phyloP scores from a whole-genome alignment of 2,797 vertebrate genomes.

The Trematocara caparti region DNA sequence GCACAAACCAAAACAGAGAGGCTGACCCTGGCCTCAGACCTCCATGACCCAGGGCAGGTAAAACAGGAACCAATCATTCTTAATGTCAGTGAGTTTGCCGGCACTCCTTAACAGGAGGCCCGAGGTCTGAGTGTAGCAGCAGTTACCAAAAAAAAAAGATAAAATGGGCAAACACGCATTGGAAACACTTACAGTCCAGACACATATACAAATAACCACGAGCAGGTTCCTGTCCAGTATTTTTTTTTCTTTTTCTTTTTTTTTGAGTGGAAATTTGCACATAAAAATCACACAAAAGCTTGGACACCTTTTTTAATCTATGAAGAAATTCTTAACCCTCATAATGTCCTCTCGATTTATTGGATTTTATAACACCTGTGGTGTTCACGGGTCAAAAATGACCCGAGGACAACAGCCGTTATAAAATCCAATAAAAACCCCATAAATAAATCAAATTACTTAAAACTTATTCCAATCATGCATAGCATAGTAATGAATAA shows the following conservation, averaged over 20 bases:
- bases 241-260: background rate
- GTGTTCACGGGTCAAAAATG: too few species aligned
- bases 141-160: background rate
- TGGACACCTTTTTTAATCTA: background rate
- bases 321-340: background rate
- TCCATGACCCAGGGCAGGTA: slow-evolving; percentile 25
- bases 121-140: slow-evolving; percentile 15
- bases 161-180: background rate
- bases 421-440: too few species aligned
- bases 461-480: too few species aligned
- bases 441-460: too few species aligned
- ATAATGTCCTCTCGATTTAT: too few species aligned
- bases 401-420: too few species aligned
- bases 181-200: background rate
- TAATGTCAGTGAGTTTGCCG: slow-evolving; percentile 14
- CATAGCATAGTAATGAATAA: too few species aligned
- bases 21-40: slow-evolving; percentile 52
- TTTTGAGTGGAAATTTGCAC: background rate
- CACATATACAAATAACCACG: background rate
- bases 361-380: too few species aligned
- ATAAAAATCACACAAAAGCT: background rate
- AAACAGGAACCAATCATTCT: slow-evolving; percentile 58
- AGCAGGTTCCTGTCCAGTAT: background rate
- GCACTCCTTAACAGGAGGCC: slow-evolving; percentile 19
- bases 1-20: slow-evolving; percentile 38